Evolutionary conservation across 2,113 vertebrate genomes (phyloP).

Genomic region (Lophius piscatorius): DNA sequence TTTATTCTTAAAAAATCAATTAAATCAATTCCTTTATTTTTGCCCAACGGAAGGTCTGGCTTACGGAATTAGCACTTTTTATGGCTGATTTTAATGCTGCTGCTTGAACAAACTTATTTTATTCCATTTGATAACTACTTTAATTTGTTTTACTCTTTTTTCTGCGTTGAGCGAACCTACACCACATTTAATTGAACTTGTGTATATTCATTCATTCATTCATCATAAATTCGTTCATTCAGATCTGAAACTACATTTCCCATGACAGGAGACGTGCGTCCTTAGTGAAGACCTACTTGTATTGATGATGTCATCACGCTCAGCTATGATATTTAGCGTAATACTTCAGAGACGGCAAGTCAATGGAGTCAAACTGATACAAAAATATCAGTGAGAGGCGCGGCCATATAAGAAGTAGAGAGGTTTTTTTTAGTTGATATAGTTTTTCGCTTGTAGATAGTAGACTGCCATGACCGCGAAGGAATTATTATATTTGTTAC

Average conservation of each 20-base stretch:
- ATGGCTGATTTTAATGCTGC: too few relatives aligned
- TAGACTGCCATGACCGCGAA: neutral
- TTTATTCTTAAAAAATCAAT: too few relatives aligned
- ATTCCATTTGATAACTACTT: too few relatives aligned
- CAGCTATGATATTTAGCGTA: slow-evolving; percentile 25
- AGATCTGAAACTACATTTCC: slow-evolving; percentile 83
- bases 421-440: neutral
- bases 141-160: too few relatives aligned
- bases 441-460: neutral
- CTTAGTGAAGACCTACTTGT: slow-evolving; percentile 40
- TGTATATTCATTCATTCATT: too few relatives aligned
- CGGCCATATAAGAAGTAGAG: slow-evolving; percentile 26
- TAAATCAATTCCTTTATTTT: too few relatives aligned
- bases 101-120: too few relatives aligned
- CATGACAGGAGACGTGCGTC: neutral
- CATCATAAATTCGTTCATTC: too few relatives aligned
- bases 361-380: slow-evolving; percentile 69
- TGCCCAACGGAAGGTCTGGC: too few relatives aligned
- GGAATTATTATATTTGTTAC: slow-evolving; percentile 6
- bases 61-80: too few relatives aligned
- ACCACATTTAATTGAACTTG: too few relatives aligned
- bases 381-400: slow-evolving; percentile 40
- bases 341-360: slow-evolving; percentile 58
- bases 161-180: too few relatives aligned
- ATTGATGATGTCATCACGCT: slow-evolving; percentile 72